These are phyloP conservation scores for Euphonia xanthogaster DNA, from an alignment of 2,797 vertebrate species.

Conservation along the genomic window DNA sequence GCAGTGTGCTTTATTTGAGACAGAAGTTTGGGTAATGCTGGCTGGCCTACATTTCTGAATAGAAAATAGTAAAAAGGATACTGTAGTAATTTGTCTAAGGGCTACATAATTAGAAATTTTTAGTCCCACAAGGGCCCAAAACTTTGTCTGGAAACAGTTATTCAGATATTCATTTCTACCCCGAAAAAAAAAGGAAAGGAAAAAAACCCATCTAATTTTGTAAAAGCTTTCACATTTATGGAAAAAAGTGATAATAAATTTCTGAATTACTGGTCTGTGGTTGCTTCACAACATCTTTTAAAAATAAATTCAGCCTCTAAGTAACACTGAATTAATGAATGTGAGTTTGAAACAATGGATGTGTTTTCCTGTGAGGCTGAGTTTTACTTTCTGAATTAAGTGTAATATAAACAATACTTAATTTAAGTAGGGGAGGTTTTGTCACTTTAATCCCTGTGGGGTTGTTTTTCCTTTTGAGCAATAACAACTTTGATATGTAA, in stretches of 20 bases:
- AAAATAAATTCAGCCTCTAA: neutral
- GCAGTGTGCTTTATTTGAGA: neutral
- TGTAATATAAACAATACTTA: neutral
- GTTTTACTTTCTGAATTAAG: neutral
- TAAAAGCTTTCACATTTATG: neutral
- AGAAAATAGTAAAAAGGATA: constrained; percentile 35
- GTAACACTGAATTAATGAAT: neutral
- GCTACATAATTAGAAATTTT: constrained; percentile 61
- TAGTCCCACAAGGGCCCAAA: constrained; percentile 28
- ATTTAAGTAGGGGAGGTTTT: neutral
- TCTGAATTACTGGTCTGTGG: neutral
- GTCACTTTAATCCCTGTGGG: neutral
- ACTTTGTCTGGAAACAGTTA: constrained; percentile 23
- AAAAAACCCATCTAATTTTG: neutral
- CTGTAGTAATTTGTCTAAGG: constrained; percentile 47
- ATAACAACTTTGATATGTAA: neutral
- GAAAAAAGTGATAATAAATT: neutral
- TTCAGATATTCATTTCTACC: constrained; percentile 64
- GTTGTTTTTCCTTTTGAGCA: neutral
- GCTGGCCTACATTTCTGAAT: constrained; percentile 40
- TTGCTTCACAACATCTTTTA: neutral
- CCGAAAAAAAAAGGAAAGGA: neutral
- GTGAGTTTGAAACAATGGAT: neutral
- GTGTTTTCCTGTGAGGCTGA: neutral
- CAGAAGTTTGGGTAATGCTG: constrained; percentile 35